Conservation (phyloP, 2,888 invertebrate species). For the Bibio marci region DNA sequence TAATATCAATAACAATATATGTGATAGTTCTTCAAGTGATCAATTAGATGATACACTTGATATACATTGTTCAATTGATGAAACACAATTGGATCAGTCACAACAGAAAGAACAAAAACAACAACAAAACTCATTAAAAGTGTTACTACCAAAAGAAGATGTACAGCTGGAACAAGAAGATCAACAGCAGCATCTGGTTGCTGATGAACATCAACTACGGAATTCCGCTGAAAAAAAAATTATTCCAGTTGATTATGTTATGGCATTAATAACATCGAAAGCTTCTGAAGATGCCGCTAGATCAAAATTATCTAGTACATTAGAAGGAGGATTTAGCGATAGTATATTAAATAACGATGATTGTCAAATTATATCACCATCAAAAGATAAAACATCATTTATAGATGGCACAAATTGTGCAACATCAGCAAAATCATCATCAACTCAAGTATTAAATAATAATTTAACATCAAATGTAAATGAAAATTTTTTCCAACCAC, state of each 20-base stretch:
- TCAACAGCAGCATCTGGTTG: not conserved
- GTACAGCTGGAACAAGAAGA: constrained; percentile 2
- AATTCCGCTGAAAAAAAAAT: constrained; percentile 25
- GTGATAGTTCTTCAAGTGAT: not conserved
- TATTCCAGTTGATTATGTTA: constrained; percentile 40
- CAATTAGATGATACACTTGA: not conserved
- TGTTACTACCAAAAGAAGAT: not conserved
- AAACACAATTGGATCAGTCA: too few relatives aligned
- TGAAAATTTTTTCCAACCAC: constrained; percentile 1
- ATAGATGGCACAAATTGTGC: too few relatives aligned
- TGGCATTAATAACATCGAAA: constrained; percentile 34
- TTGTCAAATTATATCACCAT: not conserved
- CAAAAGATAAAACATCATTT: not conserved
- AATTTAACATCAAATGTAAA: constrained; percentile 6
- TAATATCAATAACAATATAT: not conserved
- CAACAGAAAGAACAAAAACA: constrained; percentile 10
- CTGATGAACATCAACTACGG: too few relatives aligned
- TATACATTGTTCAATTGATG: not conserved
- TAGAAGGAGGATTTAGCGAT: constrained; percentile 2
- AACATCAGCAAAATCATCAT: not conserved
- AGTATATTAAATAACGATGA: constrained; percentile 1
- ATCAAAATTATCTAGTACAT: constrained; percentile 3
- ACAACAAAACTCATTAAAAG: too few relatives aligned
- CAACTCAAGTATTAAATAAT: constrained; percentile 6
- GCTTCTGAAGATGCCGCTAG: constrained; percentile 27